These are phyloP conservation scores for Opisthocomus hoazin DNA, from an alignment of 2,113 vertebrate species.

Conservation along the genomic window DNA sequence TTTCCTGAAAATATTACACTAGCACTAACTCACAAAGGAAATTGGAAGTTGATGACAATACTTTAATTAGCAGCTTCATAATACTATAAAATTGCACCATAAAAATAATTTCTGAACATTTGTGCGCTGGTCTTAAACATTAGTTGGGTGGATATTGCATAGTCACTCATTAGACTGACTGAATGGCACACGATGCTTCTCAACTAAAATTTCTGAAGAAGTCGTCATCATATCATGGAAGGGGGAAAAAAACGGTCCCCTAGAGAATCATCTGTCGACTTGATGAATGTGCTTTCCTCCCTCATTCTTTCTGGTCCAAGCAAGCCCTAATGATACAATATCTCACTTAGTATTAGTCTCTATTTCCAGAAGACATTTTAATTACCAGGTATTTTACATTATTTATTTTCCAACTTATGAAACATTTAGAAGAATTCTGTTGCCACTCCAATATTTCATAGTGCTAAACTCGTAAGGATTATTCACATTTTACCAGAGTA, in stretches of 20 bases:
- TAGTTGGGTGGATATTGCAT: not conserved
- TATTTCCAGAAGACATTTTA: not conserved
- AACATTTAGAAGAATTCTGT: not conserved
- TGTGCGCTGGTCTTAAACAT: not conserved
- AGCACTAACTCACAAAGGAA: not conserved
- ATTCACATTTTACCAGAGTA: not conserved
- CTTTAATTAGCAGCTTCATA: not conserved
- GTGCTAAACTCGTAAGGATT: not conserved
- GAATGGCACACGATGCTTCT: not conserved
- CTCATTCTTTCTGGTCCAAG: not conserved
- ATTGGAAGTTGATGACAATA: not conserved
- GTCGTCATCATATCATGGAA: not conserved
- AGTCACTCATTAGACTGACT: not conserved
- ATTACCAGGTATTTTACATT: not conserved
- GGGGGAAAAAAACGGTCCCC: not conserved
- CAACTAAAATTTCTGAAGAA: not conserved
- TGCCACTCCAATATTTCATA: not conserved
- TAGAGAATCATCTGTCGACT: not conserved
- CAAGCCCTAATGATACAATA: not conserved
- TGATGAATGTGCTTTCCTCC: not conserved
- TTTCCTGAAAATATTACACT: constrained; percentile 1
- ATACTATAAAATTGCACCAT: not conserved
- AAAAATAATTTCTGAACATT: not conserved
- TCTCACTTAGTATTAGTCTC: no score
- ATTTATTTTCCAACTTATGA: not conserved